These are phyloP conservation scores for Erebia ligea DNA, from an alignment of 2,888 invertebrate species.

Conservation along the genomic window DNA sequence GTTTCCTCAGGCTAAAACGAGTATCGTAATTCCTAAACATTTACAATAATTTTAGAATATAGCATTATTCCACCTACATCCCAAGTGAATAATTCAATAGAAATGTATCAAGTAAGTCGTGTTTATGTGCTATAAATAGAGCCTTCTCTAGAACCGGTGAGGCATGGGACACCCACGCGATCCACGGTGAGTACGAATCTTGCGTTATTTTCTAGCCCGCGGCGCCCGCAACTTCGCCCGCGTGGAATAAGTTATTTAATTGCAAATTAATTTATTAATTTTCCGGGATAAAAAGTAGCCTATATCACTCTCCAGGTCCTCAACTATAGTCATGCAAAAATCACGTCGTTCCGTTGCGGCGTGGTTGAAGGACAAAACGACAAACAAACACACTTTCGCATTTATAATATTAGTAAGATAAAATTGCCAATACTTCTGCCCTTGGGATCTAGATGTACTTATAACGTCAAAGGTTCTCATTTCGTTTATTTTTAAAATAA, in stretches of 20 bases:
- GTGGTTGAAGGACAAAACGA: too few species aligned
- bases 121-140: constrained; percentile 54
- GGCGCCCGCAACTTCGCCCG: too few species aligned
- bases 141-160: constrained; percentile 48
- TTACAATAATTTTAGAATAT: constrained; percentile 3
- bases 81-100: constrained; percentile 8
- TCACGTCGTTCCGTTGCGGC: too few species aligned
- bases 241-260: too few species aligned
- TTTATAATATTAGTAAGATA: constrained; percentile 35
- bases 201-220: constrained; percentile 48
- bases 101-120: constrained; percentile 36
- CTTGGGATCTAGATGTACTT: constrained; percentile 17
- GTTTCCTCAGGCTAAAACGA: not conserved
- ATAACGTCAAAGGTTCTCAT: constrained; percentile 1
- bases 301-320: too few species aligned
- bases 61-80: constrained; percentile 17
- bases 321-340: too few species aligned
- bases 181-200: constrained; percentile 46
- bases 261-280: too few species aligned
- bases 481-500: not conserved
- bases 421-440: constrained; percentile 47
- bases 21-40: constrained; percentile 6
- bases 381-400: too few species aligned
- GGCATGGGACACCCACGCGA: constrained; percentile 63
- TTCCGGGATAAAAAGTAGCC: too few species aligned